These are phyloP conservation scores for Hippoglossus hippoglossus DNA, from an alignment of 2,797 vertebrate species.

Conservation along the genomic window DNA sequence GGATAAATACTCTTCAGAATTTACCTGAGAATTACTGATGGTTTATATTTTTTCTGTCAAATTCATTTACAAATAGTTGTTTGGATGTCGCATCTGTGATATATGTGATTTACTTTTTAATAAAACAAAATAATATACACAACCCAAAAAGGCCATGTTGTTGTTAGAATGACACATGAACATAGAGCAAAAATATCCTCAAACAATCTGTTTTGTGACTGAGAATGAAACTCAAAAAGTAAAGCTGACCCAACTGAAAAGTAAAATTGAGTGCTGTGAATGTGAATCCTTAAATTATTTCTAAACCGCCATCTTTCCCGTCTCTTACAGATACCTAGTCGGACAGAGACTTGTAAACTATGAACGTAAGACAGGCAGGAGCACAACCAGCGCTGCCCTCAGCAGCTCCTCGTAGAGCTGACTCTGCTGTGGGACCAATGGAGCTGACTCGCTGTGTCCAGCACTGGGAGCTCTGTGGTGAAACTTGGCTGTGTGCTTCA, in stretches of 20 bases:
- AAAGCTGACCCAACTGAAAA: not conserved
- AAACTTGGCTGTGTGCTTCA: conserved; percentile 34
- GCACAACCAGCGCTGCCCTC: conserved; percentile 32
- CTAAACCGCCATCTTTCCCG: not conserved
- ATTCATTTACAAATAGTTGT: too few relatives aligned
- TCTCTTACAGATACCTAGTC: conserved; percentile 91
- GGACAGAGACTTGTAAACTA: conserved; percentile 98
- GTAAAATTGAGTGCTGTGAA: not conserved
- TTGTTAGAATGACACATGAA: too few relatives aligned
- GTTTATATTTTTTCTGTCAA: too few relatives aligned
- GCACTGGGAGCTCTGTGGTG: conserved; percentile 14
- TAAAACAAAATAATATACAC: too few relatives aligned
- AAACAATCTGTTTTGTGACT: too few relatives aligned
- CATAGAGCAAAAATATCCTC: too few relatives aligned
- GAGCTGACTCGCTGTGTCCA: conserved; percentile 11
- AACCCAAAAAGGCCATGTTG: too few relatives aligned
- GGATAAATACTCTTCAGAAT: too few relatives aligned
- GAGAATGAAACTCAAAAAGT: too few relatives aligned
- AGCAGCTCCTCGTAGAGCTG: conserved; percentile 53
- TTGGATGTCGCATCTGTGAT: too few relatives aligned
- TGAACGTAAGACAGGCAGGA: conserved; percentile 90
- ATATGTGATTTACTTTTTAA: too few relatives aligned
- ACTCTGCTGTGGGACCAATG: conserved; percentile 17
- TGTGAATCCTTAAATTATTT: not conserved
- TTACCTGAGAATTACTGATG: too few relatives aligned